Base-by-base conservation (phyloP, 1,140 invertebrate genomes). In the Pseudomyrmex flavicornis region DNA sequence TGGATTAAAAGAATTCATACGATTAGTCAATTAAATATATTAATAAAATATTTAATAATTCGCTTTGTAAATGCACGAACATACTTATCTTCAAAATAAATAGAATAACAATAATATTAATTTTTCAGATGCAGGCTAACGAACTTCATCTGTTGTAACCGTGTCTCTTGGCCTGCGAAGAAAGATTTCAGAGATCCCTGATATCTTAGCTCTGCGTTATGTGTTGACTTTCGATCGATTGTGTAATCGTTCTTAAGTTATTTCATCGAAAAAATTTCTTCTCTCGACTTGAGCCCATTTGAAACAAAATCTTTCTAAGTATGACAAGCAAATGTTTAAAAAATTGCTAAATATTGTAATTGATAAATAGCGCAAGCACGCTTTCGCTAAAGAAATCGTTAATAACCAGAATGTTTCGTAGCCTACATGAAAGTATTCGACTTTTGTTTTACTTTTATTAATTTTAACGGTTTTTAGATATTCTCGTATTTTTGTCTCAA, bases 71-170 rank as follows among this genome's bases (percentile, higher is more conserved):
- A 35, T 35, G 35, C 35, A 35, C 5, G 5, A 35, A 35, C 35
- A 5, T 35, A 35, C 5, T 35, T 35, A 7, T 35, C 35, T 35
- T 35, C 35, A 35, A 35, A 35, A 35, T 12, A 52, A 52, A 12
- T 52, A 74, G 2, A 26, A 26, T 59, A 44, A 72, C 58, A 54
- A 76, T 44, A n/a, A 63, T 82, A n/a, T 83, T 72, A 58, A 50
- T 82, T 44, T 88, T 87, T n/a, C 80, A 91, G 89, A 84, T 85
- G 50, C 66, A 85, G 73, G 56, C 75, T 35, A 90, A 90, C 35
- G 89, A 90, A 12, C 65, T 91, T 62, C 85, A 63, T 74, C 61
- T 90, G 66, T 86, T 90, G 84, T 91, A 90, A 91, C 63, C 83
- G 62, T 74, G 54, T 52, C 17, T 12, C 65, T 62, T n/a, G 56